Base-by-base conservation (phyloP, 2,113 vertebrate genomes). In the Plestiodon gilberti region DNA sequence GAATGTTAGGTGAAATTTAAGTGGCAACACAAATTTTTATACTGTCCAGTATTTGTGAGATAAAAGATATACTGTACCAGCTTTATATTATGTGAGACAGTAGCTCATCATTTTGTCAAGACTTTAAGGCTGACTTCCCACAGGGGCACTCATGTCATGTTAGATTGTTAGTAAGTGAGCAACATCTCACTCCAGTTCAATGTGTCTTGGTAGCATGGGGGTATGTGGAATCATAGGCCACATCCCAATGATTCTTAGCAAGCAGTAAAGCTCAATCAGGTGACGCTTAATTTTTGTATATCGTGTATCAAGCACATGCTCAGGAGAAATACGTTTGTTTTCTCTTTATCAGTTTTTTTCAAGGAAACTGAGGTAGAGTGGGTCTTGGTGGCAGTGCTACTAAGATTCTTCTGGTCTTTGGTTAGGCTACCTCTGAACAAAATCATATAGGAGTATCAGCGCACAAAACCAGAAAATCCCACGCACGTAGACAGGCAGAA, bases 241-340 rank as follows among this genome's bases (percentile, higher is more conserved):
- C 48, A 59, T 14, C n/a, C 20, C 35, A 35, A 20, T 67, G 18
- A 17, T 40, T 67, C 40, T 67, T 74, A 33, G 55, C 43, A 57
- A 82, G 9, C 25, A 33, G n/a, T 35, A 38, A 57, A 18, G 5
- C 9, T 28, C n/a, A 81, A 33, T 78, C 69, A 22, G 6, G n/a
- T 82, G 69, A 88, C 87, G 89, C 89, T 88, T 84, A 89, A 48
- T 80, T 90, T 81, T 38, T 30, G 89, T 4, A 33, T 90, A 61
- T 62, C 85, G 3, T 78, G 70, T 33, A 90, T 57, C 88, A 85
- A 87, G 90, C 88, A 33, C n/a, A 18, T 75, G 81, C 15, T 57
- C 70, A 23, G 71, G 75, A 82, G 77, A 89, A 70, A 22, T 91
- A 82, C 85, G 88, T 93, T 90, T 91, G 83, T 40, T 89, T 94